Conservation (phyloP, 2,888 invertebrate genomes). For the Pandemis cinnamomeana region DNA sequence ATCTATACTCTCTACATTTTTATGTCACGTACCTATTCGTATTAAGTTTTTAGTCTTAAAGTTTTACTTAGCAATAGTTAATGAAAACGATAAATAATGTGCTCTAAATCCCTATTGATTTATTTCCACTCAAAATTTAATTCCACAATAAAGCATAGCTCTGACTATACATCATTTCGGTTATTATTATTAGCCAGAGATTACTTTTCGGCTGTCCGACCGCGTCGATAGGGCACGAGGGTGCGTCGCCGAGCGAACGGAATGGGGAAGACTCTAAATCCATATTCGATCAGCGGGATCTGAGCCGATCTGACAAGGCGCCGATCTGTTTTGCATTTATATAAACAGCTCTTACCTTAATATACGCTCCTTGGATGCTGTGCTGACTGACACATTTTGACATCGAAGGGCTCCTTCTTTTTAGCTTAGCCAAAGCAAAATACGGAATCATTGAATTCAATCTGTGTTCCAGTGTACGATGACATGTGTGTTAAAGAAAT, state of each 20-base stretch:
- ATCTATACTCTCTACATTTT: background rate
- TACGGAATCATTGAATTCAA: background rate
- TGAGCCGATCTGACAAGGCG: slow-evolving; percentile 83
- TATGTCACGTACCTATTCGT: background rate
- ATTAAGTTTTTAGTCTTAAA: background rate
- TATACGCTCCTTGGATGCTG: slow-evolving; percentile 63
- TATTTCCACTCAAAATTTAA: slow-evolving; percentile 6
- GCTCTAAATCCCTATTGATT: background rate
- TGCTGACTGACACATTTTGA: slow-evolving; percentile 55
- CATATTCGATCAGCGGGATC: slow-evolving; percentile 82
- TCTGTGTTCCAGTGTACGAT: background rate
- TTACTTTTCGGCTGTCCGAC: slow-evolving; percentile 82
- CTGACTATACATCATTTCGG: slow-evolving; percentile 19
- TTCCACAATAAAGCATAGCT: slow-evolving; percentile 1
- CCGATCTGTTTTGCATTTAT: slow-evolving; percentile 84
- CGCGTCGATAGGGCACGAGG: slow-evolving; percentile 70
- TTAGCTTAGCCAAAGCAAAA: slow-evolving; percentile 12
- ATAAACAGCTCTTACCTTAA: slow-evolving; percentile 82
- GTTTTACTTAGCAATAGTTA: background rate
- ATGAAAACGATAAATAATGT: background rate
- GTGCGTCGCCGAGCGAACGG: slow-evolving; percentile 68
- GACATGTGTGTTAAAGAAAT: background rate
- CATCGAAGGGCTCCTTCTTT: slow-evolving; percentile 26
- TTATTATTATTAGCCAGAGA: slow-evolving; percentile 62
- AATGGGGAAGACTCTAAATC: slow-evolving; percentile 79